phyloP scores from a whole-genome alignment of 2,113 vertebrate species.

The Forbesichthys papilliferus region DNA sequence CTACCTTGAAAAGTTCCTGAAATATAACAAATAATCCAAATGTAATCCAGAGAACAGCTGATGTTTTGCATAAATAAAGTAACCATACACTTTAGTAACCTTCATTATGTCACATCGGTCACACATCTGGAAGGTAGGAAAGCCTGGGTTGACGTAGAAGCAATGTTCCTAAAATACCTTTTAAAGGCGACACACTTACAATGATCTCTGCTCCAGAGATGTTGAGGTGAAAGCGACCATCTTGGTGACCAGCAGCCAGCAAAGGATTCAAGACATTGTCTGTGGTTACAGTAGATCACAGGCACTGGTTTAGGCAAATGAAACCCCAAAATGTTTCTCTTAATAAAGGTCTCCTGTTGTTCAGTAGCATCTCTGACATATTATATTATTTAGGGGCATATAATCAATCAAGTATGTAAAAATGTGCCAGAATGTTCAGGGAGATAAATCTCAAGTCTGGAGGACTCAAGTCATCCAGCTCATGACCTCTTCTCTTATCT shows the following conservation, averaged over 20 bases:
- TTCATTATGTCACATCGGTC: not conserved
- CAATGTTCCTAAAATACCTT: not conserved
- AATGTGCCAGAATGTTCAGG: too few species aligned
- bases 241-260: slow-evolving; percentile 74
- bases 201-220: slow-evolving; percentile 75
- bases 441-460: too few species aligned
- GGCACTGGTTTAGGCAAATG: not conserved
- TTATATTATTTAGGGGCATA: too few species aligned
- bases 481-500: too few species aligned
- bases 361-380: too few species aligned
- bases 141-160: not conserved
- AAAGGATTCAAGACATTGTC: slow-evolving; percentile 80
- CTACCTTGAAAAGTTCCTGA: slow-evolving; percentile 68
- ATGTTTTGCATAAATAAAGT: not conserved
- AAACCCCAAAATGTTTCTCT: not conserved
- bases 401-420: too few species aligned
- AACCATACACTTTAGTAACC: too few species aligned
- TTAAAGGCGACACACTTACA: slow-evolving; percentile 60
- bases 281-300: slow-evolving; percentile 25
- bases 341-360: too few species aligned
- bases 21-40: slow-evolving; percentile 37
- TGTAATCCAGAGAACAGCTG: not conserved
- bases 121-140: not conserved
- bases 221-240: slow-evolving; percentile 70
- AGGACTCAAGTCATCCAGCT: too few species aligned